Percentiles rank a stretch among this genome's conserved stretches.
phyloP scores from a whole-genome alignment of 2,888 invertebrate genomes.

The Amiota communis region DNA sequence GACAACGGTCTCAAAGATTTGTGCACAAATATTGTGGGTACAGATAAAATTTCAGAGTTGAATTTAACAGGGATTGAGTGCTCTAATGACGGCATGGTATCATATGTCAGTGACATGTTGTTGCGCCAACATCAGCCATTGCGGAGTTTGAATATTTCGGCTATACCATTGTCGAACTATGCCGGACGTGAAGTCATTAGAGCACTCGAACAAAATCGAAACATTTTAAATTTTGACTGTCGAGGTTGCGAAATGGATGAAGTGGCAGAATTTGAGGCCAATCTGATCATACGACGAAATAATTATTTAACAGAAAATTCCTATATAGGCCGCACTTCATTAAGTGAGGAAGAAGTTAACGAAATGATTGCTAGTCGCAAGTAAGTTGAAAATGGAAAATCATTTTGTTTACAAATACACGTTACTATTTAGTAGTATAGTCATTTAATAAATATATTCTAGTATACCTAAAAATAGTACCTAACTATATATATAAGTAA shows the following conservation, averaged over 20 bases:
- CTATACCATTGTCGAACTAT: constrained; percentile 40
- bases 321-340: constrained; percentile 49
- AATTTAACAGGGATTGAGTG: constrained; percentile 51
- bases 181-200: constrained; percentile 48
- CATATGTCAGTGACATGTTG: constrained; percentile 46
- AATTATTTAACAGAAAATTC: constrained; percentile 48
- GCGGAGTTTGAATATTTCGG: constrained; percentile 53
- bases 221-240: constrained; percentile 54
- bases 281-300: constrained; percentile 62
- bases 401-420: not conserved
- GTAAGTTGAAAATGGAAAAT: constrained; percentile 35
- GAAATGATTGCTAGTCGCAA: constrained; percentile 47
- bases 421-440: too few relatives aligned
- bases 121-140: constrained; percentile 52
- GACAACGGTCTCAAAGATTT: constrained; percentile 48
- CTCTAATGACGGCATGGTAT: constrained; percentile 23
- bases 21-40: constrained; percentile 43
- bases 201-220: constrained; percentile 51
- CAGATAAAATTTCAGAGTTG: constrained; percentile 50
- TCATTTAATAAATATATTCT: too few relatives aligned
- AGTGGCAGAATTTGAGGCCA: constrained; percentile 59
- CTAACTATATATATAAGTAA: too few relatives aligned
- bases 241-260: constrained; percentile 56
- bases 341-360: constrained; percentile 52
- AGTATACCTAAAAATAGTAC: not conserved